phyloP scores from a whole-genome alignment of 2,888 invertebrate genomes.

The Tipula lateralis region DNA sequence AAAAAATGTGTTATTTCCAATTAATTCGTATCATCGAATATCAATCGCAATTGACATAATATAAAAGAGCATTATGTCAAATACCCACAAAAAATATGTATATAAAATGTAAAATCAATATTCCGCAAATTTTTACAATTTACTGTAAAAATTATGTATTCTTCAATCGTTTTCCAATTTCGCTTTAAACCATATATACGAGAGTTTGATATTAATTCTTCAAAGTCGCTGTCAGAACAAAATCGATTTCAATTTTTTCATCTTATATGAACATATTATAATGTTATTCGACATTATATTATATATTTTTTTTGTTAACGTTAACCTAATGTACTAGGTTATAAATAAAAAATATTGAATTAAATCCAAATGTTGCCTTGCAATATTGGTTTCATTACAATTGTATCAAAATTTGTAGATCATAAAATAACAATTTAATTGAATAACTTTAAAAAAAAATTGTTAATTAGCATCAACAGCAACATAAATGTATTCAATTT shows the following conservation, averaged over 20 bases:
- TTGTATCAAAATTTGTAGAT: too few relatives aligned
- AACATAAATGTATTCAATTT: too few relatives aligned
- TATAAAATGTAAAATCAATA: not conserved
- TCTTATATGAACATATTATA: not conserved
- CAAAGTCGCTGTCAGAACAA: not conserved
- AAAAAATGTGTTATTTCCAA: not conserved
- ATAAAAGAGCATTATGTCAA: not conserved
- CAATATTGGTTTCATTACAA: not conserved
- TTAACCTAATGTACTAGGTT: not conserved
- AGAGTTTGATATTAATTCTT: not conserved
- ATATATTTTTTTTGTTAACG: not conserved
- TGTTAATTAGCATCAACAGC: too few relatives aligned
- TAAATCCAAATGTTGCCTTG: not conserved
- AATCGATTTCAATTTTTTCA: not conserved
- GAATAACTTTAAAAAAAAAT: too few relatives aligned
- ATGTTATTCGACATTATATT: not conserved
- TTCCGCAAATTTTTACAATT: not conserved
- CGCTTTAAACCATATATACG: not conserved
- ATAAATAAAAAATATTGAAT: not conserved
- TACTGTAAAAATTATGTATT: not conserved
- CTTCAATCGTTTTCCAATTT: not conserved
- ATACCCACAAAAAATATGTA: not conserved
- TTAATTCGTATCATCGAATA: not conserved
- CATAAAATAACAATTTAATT: too few relatives aligned
- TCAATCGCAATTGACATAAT: not conserved